Evolutionary conservation across 2,113 vertebrate species (phyloP).

Genomic region (Jacana jacana): DNA sequence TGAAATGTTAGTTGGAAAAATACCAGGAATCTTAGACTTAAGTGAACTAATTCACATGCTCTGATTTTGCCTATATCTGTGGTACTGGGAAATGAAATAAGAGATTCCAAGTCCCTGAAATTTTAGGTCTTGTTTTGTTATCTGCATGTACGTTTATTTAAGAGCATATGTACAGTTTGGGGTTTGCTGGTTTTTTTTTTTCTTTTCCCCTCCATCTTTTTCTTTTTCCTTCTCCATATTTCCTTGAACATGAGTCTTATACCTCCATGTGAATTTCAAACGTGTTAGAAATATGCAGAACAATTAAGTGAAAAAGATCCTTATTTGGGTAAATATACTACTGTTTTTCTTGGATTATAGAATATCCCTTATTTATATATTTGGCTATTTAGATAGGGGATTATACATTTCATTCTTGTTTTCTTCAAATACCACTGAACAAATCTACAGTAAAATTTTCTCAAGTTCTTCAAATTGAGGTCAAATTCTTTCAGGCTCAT

Average conservation of each 20-base stretch:
- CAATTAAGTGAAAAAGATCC: not conserved
- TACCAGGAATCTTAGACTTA: constrained; percentile 34
- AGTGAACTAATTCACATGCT: constrained; percentile 28
- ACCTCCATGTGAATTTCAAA: not conserved
- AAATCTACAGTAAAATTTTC: constrained; percentile 4
- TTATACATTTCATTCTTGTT: not conserved
- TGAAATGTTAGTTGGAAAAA: constrained; percentile 44
- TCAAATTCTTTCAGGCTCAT: not conserved
- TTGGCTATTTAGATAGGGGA: not conserved
- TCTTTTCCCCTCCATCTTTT: too few relatives aligned
- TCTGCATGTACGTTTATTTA: not conserved
- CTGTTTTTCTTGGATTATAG: not conserved
- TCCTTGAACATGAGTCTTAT: not conserved
- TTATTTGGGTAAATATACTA: not conserved
- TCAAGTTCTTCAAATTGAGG: not conserved
- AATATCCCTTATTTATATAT: not conserved
- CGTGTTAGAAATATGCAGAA: not conserved
- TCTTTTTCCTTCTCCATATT: not conserved
- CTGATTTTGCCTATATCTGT: constrained; percentile 15
- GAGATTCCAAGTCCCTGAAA: not conserved
- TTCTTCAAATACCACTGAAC: not conserved
- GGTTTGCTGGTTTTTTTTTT: not conserved
- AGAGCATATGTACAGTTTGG: accelerated
- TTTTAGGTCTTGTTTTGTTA: not conserved
- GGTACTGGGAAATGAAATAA: not conserved